Base-by-base conservation (phyloP, 1,140 invertebrate species). In the Anagrus nilaparvatae region DNA sequence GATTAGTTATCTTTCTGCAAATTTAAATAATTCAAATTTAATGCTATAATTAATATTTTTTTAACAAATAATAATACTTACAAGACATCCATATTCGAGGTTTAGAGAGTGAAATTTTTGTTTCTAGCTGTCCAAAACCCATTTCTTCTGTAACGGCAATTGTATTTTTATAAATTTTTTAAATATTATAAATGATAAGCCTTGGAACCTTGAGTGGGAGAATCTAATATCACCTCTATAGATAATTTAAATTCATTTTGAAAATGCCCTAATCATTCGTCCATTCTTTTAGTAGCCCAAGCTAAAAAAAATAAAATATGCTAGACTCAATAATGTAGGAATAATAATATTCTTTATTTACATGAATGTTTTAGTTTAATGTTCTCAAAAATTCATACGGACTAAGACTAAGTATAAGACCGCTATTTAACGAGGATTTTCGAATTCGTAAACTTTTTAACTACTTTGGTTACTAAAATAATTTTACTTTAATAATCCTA, bases 231-330 rank as follows among this genome's bases (percentile, higher is more conserved):
- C 73, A 49, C 74, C 50, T 2, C 87, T n/a, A n/a, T 88, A 47
- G 37, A 71, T 13, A 97, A 63, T 10, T 65, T 47, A 55, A 92
- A 95, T 44, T 76, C 73, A 48, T 76, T 73, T 71, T 95, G 90
- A 55, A 89, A 82, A 63, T 78, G 84, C 29, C 87, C 91, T 16
- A 97, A 66, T 48, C 81, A 75, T 13, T 62, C 59, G 58, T 97
- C 92, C 51, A 96, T 83, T 24, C 74, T 61, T 45, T 71, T 62
- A 1, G 84, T 84, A 13, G 75, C 78, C 48, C 76, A 79, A 52
- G 67, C 73, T 2, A 90, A n/a, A n/a, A n/a, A n/a, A n/a, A n/a
- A n/a, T n/a, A n/a, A n/a, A n/a, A n/a, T n/a, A n/a, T n/a, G n/a
- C n/a, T n/a, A n/a, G n/a, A n/a, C n/a, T n/a, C n/a, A n/a, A n/a